A percentile compares a stretch with the other conserved stretches of the same genome.
Evolutionary conservation across 2,113 vertebrate species (phyloP).

Genomic region (Porphyrio hochstetteri): DNA sequence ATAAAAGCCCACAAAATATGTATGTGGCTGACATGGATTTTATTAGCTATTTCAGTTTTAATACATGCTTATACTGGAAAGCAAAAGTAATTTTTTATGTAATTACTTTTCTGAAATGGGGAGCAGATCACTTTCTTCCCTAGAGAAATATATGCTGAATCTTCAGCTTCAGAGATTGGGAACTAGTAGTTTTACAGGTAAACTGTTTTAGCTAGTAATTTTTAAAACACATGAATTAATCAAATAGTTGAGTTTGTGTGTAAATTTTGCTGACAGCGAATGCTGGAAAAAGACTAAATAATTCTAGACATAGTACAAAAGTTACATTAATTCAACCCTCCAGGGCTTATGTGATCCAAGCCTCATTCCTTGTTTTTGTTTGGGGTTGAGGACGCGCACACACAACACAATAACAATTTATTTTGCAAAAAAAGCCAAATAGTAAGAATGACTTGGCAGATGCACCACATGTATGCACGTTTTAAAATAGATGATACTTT

Average conservation of each 20-base stretch:
- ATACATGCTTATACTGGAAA: neutral
- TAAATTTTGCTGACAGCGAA: neutral
- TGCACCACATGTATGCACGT: accelerated
- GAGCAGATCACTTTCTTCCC: neutral
- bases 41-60: neutral
- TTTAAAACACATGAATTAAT: neutral
- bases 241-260: neutral
- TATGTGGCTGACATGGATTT: neutral
- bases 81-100: neutral
- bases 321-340: neutral
- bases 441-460: neutral
- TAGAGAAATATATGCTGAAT: neutral
- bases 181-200: neutral
- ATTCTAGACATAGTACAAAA: neutral
- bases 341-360: neutral
- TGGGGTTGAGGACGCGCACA: too few species aligned
- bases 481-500: neutral
- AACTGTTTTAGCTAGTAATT: neutral
- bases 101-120: conserved; percentile 7
- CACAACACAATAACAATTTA: too few species aligned
- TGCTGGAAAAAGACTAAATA: neutral
- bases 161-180: neutral
- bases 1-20: neutral
- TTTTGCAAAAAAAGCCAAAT: neutral
- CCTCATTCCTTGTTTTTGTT: neutral